Base-by-base conservation (phyloP, 30 jellyfish, hydroid and myxozoan genomes). In the Sanderia malayensis region DNA sequence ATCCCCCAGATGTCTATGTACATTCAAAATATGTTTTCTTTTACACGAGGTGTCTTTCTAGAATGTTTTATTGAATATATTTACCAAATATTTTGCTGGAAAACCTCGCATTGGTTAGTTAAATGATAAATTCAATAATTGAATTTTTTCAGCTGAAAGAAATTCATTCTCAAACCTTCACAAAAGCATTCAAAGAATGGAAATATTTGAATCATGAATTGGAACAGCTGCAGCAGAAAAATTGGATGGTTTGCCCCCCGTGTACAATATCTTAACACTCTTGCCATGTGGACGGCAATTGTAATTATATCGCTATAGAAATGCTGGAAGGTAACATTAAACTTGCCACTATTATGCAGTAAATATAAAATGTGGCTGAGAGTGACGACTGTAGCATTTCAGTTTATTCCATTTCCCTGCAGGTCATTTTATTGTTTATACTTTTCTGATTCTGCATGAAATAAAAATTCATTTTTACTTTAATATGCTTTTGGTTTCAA, bases 221-320 rank as follows among this genome's bases (percentile, higher is more conserved):
- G 52, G 52, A 37, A 37, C 52, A 37, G 52, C 52, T 37, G 52
- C 52, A 37, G 52, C 52, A 37, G 52, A 37, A 37, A 37, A 37
- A 37, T 37, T 37, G 52, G 52, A 37, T 37, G 52, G 13, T 37
- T 37, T 37, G 52, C 52, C 52, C 52, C 52, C 52, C 52, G 52
- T 37, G 52, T 37, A 13, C 52, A 37, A 37, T 37, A 37, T 37
- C 52, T 37, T 13, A 37, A 37, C 52, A 37, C 52, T 37, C 52
- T 37, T 37, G 52, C 52, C 52, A 37, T 37, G 52, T 37, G 6
- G 52, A 37, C 13, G 52, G 52, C 52, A 37, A 37, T 37, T 37
- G 52, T 37, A 37, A 37, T 37, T 37, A 37, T 37, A 37, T 37
- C 52, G 52, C 52, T 37, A 37, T 37, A 37, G 13, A 37, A 37